Conservation (phyloP, 1,140 invertebrate genomes). For the Trachelipus rathkii region DNA sequence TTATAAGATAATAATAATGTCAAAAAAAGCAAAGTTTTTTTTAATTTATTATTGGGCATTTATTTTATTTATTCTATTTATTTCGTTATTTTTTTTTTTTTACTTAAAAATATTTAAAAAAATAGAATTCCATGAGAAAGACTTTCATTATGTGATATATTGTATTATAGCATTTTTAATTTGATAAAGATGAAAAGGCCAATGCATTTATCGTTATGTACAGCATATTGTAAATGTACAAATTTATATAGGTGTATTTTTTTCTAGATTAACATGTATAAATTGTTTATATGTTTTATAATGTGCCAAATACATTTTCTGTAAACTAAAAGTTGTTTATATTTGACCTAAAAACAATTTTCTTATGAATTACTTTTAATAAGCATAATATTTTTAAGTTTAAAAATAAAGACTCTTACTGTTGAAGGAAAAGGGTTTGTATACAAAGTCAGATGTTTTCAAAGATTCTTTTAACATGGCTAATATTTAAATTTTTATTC, state of each 20-base stretch:
- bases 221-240: slow-evolving; percentile 2
- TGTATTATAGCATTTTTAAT: neutral
- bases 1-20: neutral
- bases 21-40: too few species aligned
- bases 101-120: too few species aligned
- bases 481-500: too few species aligned
- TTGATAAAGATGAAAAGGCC: slow-evolving; percentile 1
- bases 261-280: slow-evolving; percentile 8
- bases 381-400: too few species aligned
- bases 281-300: slow-evolving; percentile 14
- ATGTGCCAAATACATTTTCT: slow-evolving; percentile 7
- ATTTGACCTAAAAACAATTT: too few species aligned
- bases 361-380: too few species aligned
- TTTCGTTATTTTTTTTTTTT: too few species aligned
- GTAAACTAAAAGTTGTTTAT: neutral
- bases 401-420: too few species aligned
- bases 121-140: neutral
- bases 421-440: too few species aligned
- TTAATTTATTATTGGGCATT: neutral
- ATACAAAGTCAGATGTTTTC: too few species aligned
- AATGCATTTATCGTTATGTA: slow-evolving; percentile 1
- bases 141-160: neutral
- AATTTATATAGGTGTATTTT: neutral
- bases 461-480: too few species aligned
- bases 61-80: neutral